Conservation (phyloP, 2,888 invertebrate species). For the Sclerodermus sp. region DNA sequence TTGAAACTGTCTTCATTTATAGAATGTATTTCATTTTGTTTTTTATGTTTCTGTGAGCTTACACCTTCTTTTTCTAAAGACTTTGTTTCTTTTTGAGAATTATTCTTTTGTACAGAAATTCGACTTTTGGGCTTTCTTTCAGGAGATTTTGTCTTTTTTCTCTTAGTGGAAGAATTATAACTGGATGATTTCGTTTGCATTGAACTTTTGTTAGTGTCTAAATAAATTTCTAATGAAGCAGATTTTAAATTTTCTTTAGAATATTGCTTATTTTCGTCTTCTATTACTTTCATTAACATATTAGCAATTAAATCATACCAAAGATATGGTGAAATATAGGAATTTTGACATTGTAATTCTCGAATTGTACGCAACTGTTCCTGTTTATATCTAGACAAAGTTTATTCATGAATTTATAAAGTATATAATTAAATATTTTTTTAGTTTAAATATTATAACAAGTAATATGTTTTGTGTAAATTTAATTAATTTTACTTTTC, state of each 20-base stretch:
- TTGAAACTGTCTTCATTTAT: neutral
- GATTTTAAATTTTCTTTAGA: neutral
- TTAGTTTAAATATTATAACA: neutral
- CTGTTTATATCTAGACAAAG: conserved; percentile 23
- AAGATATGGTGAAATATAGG: conserved; percentile 25
- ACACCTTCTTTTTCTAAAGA: neutral
- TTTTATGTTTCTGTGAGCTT: neutral
- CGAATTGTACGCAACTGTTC: conserved; percentile 30
- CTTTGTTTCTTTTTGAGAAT: neutral
- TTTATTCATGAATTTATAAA: no score
- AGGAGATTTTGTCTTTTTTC: neutral
- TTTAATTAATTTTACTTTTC: conserved; percentile 33
- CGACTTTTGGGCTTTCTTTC: no score
- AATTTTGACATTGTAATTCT: conserved; percentile 19
- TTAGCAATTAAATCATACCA: conserved; percentile 34
- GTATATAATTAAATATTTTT: neutral
- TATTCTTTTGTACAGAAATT: no score
- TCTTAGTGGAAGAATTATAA: neutral
- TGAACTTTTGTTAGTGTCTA: neutral
- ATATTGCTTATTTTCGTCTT: conserved; percentile 16
- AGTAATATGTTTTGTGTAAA: no score
- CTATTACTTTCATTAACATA: conserved; percentile 32
- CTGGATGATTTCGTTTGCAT: neutral
- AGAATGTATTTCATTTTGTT: neutral
- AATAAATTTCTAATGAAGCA: neutral